Evolutionary conservation across 2,113 vertebrate genomes (phyloP), one percentile per base, ranked within the genome.

Genomic region (Oryzias javanicus): DNA sequence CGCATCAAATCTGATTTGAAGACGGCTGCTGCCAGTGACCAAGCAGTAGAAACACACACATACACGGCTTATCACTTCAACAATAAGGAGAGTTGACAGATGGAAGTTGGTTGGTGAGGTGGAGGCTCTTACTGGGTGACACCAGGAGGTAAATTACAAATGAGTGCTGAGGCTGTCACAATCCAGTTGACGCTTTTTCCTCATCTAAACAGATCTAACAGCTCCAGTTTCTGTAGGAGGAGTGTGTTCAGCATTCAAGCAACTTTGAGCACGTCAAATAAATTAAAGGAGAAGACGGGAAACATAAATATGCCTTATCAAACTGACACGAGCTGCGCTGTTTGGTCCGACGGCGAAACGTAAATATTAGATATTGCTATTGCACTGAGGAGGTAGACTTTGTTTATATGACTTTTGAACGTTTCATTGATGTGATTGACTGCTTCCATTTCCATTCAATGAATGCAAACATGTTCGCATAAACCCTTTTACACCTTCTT

Each of bases 1-100:
- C 71, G 67, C 82, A 90, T 87, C 83, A 89, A 90, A 91, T 91
- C 89, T 91, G 90, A 92, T 90, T 88, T 86, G 84, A 83, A 78
- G 78, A 86, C 80, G 79, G 70, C 85, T 80, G 76, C 78, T 82
- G 76, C 68, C 71, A 82, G 50, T 79, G 87, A 88, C 82, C 75
- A 70, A 73, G 57, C 70, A 64, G 72, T 29, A 80, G 54, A 64
- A 59, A 10, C 60, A 49, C 53, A 59, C 41, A 47, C 45, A 61
- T 42, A 42, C 60, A 52, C 6, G 4, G 35, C 62, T 82, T 70
- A 76, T 85, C 79, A 75, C 59, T 73, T 55, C 64, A 83, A 85
- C 78, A 88, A 85, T 84, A 78, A 78, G 74, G 60, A 67, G 72
- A 73, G 53, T 75, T 75, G 75, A 81, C 80, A 84, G 79, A 79